Evolutionary conservation across 2,888 invertebrate species (phyloP).

Genomic region (Callyntrura guangdongensis): DNA sequence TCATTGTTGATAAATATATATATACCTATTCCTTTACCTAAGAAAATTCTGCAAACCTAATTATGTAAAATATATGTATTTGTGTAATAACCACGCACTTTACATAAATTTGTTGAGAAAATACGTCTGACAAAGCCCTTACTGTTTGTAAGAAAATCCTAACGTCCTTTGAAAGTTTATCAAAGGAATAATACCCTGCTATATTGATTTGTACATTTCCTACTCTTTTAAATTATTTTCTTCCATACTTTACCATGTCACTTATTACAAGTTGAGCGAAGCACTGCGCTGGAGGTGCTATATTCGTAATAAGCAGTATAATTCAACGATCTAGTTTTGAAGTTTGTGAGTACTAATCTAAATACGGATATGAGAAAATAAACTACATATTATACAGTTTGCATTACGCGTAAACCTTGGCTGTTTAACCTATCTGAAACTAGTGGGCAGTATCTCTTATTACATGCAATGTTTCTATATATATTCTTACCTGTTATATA

Average conservation of each 20-base stretch:
- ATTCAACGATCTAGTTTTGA: slow-evolving; percentile 32
- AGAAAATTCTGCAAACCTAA: no score
- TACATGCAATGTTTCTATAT: slow-evolving; percentile 1
- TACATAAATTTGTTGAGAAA: slow-evolving; percentile 29
- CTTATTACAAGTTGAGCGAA: slow-evolving; percentile 36
- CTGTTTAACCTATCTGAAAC: not conserved
- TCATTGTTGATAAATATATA: not conserved
- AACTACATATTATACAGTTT: not conserved
- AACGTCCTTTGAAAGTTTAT: not conserved
- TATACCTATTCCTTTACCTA: not conserved
- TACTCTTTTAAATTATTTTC: slow-evolving; percentile 25
- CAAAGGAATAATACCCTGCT: not conserved
- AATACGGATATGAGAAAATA: not conserved
- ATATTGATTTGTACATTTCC: slow-evolving; percentile 39
- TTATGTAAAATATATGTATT: not conserved
- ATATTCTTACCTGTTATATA: not conserved
- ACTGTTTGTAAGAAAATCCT: slow-evolving; percentile 1
- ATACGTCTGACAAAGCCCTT: slow-evolving; percentile 47
- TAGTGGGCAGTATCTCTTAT: slow-evolving; percentile 13
- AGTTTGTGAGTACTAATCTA: slow-evolving; percentile 34
- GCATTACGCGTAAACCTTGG: slow-evolving; percentile 14
- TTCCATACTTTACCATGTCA: not conserved
- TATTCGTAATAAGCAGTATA: slow-evolving; percentile 17
- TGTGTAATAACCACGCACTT: not conserved
- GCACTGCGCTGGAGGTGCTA: slow-evolving; percentile 76